Evolutionary conservation across 2,888 invertebrate species (phyloP), one percentile per base, ranked within the genome.

Genomic region (Ischnura elegans): DNA sequence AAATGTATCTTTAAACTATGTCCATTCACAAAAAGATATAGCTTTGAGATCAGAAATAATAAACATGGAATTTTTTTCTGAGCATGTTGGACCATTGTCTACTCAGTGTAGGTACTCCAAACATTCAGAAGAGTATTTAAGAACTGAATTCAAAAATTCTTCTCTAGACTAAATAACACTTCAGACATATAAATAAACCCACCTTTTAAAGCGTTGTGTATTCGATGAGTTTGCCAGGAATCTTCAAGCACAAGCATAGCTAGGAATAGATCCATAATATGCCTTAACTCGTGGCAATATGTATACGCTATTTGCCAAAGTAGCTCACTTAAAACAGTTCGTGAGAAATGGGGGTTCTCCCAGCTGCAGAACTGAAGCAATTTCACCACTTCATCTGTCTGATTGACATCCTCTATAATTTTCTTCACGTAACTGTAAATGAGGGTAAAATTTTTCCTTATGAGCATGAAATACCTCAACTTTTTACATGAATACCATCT

Each of bases 311-410:
- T 97, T 96, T 99, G 98, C 98, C 99, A 99, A 94, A 99, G 96
- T 86, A 99, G 96, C 96, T 99, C 99, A 87, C 98, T 97, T 66
- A 99, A 97, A 90, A 99, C 98, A 36, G 97, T 97, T 94, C 98
- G 97, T 51, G 99, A 99, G 96, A 99, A 98, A 95, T 98, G 98
- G 45, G 99, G 98, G 96, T 99, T 99, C 96, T 99, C 99, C 99
- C 99, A 99, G 95, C 98, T 98, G 96, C 99, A 98, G 96, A 98
- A 99, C 96, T 99, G 98, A 66, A 99, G 96, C 94, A 99, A 96
- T 95, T 98, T 98, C 87, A 98, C 97, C 5, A 98, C 98, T 94
- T 99, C 99, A 94, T 99, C 99, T 93, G 98, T 98, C 86, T 98
- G 97, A 96, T 98, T 98, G 87, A 98, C 98, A 95, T 99, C 99